Evolutionary conservation across 2,888 invertebrate genomes (phyloP).

Genomic region (Limnephilus lunatus): DNA sequence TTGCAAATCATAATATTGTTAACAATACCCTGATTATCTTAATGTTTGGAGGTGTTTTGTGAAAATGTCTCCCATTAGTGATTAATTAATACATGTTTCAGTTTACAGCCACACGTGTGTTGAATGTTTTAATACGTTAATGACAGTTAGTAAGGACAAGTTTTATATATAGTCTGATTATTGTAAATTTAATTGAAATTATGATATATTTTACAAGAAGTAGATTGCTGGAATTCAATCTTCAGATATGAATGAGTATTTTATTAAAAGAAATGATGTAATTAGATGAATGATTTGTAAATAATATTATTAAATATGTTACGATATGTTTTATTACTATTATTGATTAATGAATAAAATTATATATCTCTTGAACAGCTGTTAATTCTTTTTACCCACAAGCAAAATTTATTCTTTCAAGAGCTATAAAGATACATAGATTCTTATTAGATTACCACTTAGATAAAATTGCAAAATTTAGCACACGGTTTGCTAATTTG

Average conservation of each 20-base stretch:
- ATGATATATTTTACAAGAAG: constrained; percentile 48
- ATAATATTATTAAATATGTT: constrained; percentile 51
- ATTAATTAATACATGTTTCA: neutral
- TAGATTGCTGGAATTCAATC: constrained; percentile 57
- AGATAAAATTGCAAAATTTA: too few species aligned
- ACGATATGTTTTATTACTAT: constrained; percentile 56
- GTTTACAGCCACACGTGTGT: constrained; percentile 15
- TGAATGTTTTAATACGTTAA: constrained; percentile 55
- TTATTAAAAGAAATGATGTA: constrained; percentile 33
- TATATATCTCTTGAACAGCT: constrained; percentile 49
- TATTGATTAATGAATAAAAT: constrained; percentile 55
- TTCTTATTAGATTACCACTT: too few species aligned
- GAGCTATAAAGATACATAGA: too few species aligned
- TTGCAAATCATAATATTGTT: neutral
- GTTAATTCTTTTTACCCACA: neutral
- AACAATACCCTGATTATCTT: neutral
- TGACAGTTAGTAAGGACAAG: constrained; percentile 52
- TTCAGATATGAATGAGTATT: constrained; percentile 53
- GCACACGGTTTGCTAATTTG: neutral
- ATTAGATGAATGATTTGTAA: constrained; percentile 50
- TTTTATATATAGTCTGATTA: constrained; percentile 59
- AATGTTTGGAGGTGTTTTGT: neutral
- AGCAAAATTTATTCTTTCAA: too few species aligned
- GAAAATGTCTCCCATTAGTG: neutral
- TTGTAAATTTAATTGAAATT: constrained; percentile 47